These are phyloP conservation scores for Panthera uncia DNA, from an alignment of 2,113 vertebrate genomes.

Conservation along the genomic window DNA sequence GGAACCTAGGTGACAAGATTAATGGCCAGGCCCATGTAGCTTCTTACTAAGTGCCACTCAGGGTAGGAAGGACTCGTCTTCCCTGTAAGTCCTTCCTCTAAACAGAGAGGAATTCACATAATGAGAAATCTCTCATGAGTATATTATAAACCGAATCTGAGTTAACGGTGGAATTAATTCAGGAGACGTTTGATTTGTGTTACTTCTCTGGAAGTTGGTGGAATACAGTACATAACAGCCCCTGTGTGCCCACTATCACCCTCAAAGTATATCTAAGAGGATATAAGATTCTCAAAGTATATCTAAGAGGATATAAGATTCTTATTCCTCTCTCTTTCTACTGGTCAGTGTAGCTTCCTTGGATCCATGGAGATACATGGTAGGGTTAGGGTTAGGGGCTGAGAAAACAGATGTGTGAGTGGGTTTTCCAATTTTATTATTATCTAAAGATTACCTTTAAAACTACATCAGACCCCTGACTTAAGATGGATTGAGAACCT, in stretches of 20 bases:
- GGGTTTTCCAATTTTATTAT: neutral
- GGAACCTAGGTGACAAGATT: neutral
- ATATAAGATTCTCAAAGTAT: neutral
- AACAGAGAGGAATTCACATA: neutral
- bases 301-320: neutral
- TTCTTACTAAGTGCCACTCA: neutral
- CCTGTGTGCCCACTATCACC: neutral
- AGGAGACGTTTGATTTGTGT: neutral
- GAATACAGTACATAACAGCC: neutral
- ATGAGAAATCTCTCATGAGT: neutral
- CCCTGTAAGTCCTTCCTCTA: neutral
- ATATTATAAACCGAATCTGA: neutral
- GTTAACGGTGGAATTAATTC: neutral
- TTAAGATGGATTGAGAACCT: neutral
- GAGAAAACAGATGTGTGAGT: neutral
- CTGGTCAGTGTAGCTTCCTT: neutral
- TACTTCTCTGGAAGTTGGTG: neutral
- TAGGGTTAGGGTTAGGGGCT: neutral
- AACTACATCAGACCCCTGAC: neutral
- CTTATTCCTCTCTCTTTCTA: neutral
- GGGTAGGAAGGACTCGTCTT: neutral
- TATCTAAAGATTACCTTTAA: neutral
- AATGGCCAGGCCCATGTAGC: neutral
- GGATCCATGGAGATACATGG: neutral
- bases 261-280: neutral